Base-by-base conservation (phyloP, 2,797 vertebrate species). In the Glyptemys insculpta region DNA sequence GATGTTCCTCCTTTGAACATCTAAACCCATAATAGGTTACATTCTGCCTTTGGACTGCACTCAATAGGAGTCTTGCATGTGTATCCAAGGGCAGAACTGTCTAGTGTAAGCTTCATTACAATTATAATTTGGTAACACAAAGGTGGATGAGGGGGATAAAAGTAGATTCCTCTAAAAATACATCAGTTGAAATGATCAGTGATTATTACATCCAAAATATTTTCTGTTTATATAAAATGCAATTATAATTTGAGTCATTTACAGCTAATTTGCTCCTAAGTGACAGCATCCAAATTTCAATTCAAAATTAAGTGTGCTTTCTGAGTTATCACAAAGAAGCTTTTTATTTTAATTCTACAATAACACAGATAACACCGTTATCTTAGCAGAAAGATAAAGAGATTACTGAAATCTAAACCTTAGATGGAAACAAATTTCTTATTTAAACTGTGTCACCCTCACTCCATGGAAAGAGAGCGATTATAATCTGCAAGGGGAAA, bases 371-470 rank as follows among this genome's bases (percentile, higher is more conserved):
- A 90, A 92, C 50, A 79, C 56, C 56, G 85, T 88, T 93, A 91
- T 88, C 85, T 57, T 92, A 78, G 56, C 50, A 92, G 83, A 90
- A 92, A 89, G 90, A 96, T 94, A 91, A 95, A 96, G 72, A 91
- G 92, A 96, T 96, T 96, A 83, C 76, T 88, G 92, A 94, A 97
- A 93, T 96, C 88, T 92, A 93, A 95, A 92, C 83, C 93, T 82
- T 56, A 85, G 27, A 90, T 92, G 54, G 91, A 94, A 96, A 95
- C 34, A 97, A 96, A 97, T 96, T 92, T 97, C 90, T 97, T 96
- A 62, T 97, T 97, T 96, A 97, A 96, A 95, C 57, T 80, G 54
- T 93, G 79, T 89, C 94, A 95, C 50, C 56, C 88, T 96, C 18
- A 0, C 81, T 95, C 83, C 54, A 56, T 86, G 79, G 91, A 92